Percentiles rank a stretch among this genome's conserved stretches.
phyloP scores from a whole-genome alignment of 2,888 invertebrate species.

The Drepana falcataria region DNA sequence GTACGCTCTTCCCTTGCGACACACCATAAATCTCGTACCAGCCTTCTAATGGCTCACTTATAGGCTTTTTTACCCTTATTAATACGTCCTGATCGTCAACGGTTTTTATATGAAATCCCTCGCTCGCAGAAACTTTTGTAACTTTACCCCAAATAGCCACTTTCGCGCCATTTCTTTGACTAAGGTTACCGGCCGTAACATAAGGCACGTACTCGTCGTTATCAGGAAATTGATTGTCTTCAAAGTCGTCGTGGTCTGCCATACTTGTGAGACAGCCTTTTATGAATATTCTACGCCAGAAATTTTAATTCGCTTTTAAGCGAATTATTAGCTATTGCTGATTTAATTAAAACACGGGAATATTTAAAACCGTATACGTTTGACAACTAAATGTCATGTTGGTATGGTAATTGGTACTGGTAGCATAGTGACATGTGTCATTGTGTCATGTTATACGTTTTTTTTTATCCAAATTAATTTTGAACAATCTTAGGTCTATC shows the following conservation, averaged over 20 bases:
- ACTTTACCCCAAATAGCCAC: conserved; percentile 70
- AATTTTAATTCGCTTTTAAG: too few species aligned
- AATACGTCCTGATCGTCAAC: conserved; percentile 70
- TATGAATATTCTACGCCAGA: not conserved
- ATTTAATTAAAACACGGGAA: too few species aligned
- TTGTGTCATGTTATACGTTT: too few species aligned
- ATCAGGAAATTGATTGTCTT: conserved; percentile 69
- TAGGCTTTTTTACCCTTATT: conserved; percentile 53
- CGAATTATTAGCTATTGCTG: too few species aligned
- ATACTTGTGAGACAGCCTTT: conserved; percentile 22
- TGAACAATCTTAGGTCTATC: too few species aligned
- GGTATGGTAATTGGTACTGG: too few species aligned
- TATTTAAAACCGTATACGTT: too few species aligned
- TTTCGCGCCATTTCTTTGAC: conserved; percentile 69
- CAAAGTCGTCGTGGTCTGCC: conserved; percentile 68
- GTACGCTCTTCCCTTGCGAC: conserved; percentile 62
- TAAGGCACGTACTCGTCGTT: conserved; percentile 71
- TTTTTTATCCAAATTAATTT: too few species aligned
- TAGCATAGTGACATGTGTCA: too few species aligned
- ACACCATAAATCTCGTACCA: conserved; percentile 72
- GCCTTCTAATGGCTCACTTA: conserved; percentile 63
- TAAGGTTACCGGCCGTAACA: conserved; percentile 64
- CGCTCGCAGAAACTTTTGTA: conserved; percentile 61
- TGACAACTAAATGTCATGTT: too few species aligned
- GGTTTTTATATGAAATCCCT: conserved; percentile 67